Evolutionary conservation across 53 echinoderm and acorn worm species (phyloP).

Genomic region (Zoroaster sp.): DNA sequence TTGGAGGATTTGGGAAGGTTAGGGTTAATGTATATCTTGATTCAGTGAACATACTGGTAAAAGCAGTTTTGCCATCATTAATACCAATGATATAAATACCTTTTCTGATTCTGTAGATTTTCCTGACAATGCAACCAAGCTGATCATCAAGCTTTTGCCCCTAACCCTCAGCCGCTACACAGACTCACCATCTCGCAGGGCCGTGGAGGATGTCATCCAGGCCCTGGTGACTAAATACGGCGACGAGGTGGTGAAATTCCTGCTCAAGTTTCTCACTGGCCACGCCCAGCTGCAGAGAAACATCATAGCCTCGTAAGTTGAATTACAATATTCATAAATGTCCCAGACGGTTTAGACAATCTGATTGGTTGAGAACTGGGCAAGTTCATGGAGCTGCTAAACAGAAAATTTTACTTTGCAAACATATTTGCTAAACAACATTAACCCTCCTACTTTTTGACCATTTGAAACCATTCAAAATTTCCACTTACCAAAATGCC

Average conservation of each 20-base stretch:
- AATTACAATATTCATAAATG: neutral
- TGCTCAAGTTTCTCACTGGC: slow-evolving; percentile 59
- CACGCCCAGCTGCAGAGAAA: slow-evolving; percentile 53
- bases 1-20: no score
- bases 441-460: no score
- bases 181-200: slow-evolving; percentile 69
- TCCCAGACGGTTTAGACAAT: no score
- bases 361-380: no score
- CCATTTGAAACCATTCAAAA: no score
- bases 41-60: no score
- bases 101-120: slow-evolving; percentile 60
- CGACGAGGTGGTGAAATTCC: slow-evolving; percentile 53
- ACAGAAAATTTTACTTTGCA: no score
- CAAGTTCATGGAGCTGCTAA: no score
- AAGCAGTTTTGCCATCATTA: no score
- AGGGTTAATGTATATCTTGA: no score
- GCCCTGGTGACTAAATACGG: slow-evolving; percentile 53
- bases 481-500: no score
- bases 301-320: slow-evolving; percentile 63
- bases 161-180: slow-evolving; percentile 64
- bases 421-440: neutral
- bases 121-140: slow-evolving; percentile 76
- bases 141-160: slow-evolving; percentile 56
- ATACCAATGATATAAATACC: no score
- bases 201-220: slow-evolving; percentile 64